phyloP scores from a whole-genome alignment of 2,888 invertebrate genomes.

The Drosophila phalerata region DNA sequence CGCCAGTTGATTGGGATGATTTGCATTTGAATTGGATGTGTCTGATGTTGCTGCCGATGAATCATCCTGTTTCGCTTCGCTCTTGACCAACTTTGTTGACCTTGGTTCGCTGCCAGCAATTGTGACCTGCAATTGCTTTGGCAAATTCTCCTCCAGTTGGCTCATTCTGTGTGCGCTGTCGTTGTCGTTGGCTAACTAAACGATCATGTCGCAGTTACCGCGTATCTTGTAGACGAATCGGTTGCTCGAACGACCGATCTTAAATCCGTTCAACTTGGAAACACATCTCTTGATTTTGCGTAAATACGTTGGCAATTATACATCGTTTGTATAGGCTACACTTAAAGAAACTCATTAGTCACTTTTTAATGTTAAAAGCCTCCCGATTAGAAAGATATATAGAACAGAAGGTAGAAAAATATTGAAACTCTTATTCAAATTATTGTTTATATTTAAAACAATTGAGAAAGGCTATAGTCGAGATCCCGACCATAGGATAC shows the following conservation, averaged over 20 bases:
- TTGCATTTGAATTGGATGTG: background rate
- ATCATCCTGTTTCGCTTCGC: conserved; percentile 14
- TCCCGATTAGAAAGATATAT: too few species aligned
- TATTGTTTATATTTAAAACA: too few species aligned
- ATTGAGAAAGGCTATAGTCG: too few species aligned
- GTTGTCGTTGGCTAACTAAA: conserved; percentile 54
- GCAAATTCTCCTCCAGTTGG: conserved; percentile 32
- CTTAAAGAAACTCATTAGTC: background rate
- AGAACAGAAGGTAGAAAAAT: too few species aligned
- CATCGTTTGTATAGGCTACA: conserved; percentile 18
- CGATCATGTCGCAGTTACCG: conserved; percentile 27
- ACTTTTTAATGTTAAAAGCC: background rate
- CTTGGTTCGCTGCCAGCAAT: background rate
- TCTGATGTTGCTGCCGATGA: background rate
- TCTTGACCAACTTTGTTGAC: conserved; percentile 27
- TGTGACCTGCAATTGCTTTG: conserved; percentile 28
- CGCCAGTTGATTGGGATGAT: conserved; percentile 60
- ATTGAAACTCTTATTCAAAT: too few species aligned
- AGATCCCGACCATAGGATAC: too few species aligned
- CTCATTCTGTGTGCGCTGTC: conserved; percentile 38
- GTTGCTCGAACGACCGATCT: conserved; percentile 14
- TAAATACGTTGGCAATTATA: conserved; percentile 16
- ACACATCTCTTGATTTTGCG: conserved; percentile 25
- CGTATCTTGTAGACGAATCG: conserved; percentile 49
- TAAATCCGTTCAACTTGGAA: conserved; percentile 34